A percentile compares a stretch with the other conserved stretches of the same genome.
phyloP scores from a whole-genome alignment of 2,113 vertebrate species.

The Nothobranchius furzeri region DNA sequence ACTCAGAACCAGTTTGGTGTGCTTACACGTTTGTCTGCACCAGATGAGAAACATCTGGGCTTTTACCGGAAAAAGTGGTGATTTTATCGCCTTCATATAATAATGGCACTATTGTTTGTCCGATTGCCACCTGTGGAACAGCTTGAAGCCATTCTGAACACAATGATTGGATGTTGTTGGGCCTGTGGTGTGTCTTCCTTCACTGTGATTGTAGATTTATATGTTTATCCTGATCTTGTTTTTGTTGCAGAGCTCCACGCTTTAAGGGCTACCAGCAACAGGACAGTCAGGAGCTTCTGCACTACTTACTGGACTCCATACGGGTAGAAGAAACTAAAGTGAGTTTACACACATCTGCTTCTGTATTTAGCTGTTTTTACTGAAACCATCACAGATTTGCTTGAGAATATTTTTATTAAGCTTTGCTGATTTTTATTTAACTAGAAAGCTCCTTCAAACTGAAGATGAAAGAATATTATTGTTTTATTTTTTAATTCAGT shows the following conservation, averaged over 20 bases:
- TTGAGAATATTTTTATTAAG: background rate
- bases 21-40: background rate
- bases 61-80: background rate
- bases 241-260: slow-evolving; percentile 86
- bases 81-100: background rate
- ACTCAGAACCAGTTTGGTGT: background rate
- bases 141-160: background rate
- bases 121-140: background rate
- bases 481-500: no score
- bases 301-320: slow-evolving; percentile 93
- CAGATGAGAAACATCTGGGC: background rate
- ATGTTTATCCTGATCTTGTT: background rate
- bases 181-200: background rate
- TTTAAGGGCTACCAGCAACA: slow-evolving; percentile 98
- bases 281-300: slow-evolving; percentile 97
- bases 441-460: background rate
- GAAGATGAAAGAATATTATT: no score
- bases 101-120: background rate
- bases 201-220: background rate
- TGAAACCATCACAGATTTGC: background rate
- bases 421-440: background rate
- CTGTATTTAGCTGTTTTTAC: background rate
- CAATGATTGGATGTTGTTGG: no score
- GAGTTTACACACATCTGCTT: slow-evolving; percentile 17
- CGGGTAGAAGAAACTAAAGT: slow-evolving; percentile 98